These are phyloP conservation scores for Gracilinanus agilis DNA, from an alignment of 2,113 vertebrate species.

Conservation along the genomic window DNA sequence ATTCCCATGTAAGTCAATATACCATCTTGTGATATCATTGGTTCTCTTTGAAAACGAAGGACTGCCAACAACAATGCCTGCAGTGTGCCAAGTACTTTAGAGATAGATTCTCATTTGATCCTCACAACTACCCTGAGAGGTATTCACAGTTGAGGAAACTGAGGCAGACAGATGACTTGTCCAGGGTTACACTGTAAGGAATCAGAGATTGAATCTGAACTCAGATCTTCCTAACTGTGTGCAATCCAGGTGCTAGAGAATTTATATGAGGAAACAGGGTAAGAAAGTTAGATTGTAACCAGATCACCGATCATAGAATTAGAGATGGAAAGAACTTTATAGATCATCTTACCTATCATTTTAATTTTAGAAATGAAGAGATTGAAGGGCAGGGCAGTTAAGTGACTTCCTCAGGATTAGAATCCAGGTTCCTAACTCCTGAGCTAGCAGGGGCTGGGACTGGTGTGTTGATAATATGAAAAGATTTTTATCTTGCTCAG, in stretches of 20 bases:
- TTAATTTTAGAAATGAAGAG: background rate
- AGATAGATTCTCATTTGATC: background rate
- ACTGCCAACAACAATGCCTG: background rate
- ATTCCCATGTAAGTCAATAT: too few relatives aligned
- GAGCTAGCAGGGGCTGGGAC: background rate
- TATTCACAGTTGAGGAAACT: background rate
- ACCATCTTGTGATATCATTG: too few relatives aligned
- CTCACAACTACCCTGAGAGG: background rate
- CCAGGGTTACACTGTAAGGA: background rate
- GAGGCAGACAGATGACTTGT: background rate
- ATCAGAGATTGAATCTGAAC: background rate
- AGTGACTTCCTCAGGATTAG: background rate
- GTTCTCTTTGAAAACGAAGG: too few relatives aligned
- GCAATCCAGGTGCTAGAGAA: background rate
- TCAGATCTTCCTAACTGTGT: background rate
- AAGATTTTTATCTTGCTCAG: background rate
- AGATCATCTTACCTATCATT: background rate
- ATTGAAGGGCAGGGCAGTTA: background rate
- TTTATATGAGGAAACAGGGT: background rate
- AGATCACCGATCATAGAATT: background rate
- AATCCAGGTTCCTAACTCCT: background rate
- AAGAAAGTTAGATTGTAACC: background rate
- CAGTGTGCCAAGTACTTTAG: background rate
- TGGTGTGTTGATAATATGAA: background rate
- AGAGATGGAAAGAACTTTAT: background rate